Base-by-base conservation (phyloP, 2,113 vertebrate genomes). In the Anolis sagrei region DNA sequence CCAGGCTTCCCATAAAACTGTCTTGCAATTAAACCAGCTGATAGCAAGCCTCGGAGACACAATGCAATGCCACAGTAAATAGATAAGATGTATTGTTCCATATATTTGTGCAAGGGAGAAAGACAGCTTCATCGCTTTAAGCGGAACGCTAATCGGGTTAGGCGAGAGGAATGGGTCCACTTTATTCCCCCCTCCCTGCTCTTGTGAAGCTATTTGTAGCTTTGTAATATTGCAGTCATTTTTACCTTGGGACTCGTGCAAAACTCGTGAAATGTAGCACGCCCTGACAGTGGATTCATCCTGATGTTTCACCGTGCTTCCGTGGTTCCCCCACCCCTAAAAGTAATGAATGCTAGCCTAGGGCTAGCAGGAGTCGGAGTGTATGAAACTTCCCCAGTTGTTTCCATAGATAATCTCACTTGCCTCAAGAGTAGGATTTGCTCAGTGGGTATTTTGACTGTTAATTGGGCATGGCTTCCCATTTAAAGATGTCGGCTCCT, bases 31-130 rank as follows among this genome's bases (percentile, higher is more conserved):
- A 93, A 91, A 77, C 25, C 83, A 86, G 81, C 87, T 89, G 83
- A 89, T 81, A 86, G 90, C 83, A 75, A 90, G 89, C 72, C 89
- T 88, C 84, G 80, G 84, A 93, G 88, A 88, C 89, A 87, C 89
- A 82, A 39, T 44, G n/a, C 72, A 87, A 51, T 73, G 27, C 79
- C 7, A 21, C 88, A 77, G 83, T 81, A 90, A 93, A 95, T 54
- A 86, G 90, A 88, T 74, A 87, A 91, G 78, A 89, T 81, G 51
- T 25, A 81, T 83, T 85, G 25, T 90, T 91, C 87, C 91, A 44
- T 89, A 7, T 88, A 25, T 92, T 92, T 91, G 79, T 79, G 75
- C 76, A 91, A 84, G 62, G 84, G 75, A 54, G 75, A 90, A 81
- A 89, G 87, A 88, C 5, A 39, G 66, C 23, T 90, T 81, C 89